Conservation (phyloP, 2,888 invertebrate genomes). For the Agriopis aurantiaria region DNA sequence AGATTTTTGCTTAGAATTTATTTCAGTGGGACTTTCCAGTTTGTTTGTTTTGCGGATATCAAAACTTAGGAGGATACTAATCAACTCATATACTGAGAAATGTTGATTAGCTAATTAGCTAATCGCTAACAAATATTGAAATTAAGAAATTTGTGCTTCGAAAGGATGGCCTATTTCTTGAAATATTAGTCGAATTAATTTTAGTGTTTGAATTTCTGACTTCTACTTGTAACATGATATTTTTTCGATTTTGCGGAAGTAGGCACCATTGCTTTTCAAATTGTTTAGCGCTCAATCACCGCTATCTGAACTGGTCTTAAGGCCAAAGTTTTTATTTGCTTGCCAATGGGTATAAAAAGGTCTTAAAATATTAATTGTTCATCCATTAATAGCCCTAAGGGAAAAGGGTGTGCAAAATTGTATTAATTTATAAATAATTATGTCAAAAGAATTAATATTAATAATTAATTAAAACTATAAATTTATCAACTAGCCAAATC, state of each 20-base stretch:
- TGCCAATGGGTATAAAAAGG: too few relatives aligned
- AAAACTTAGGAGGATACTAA: constrained; percentile 2
- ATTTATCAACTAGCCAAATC: too few relatives aligned
- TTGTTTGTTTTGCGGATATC: constrained; percentile 10
- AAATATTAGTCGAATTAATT: too few relatives aligned
- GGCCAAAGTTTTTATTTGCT: too few relatives aligned
- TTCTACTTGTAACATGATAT: too few relatives aligned
- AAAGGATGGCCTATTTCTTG: neutral
- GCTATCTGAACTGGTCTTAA: neutral
- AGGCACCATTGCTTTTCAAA: neutral
- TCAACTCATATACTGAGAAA: constrained; percentile 1
- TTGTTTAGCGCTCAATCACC: neutral
- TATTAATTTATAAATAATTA: too few relatives aligned
- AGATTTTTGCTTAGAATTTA: constrained; percentile 25
- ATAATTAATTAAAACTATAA: too few relatives aligned
- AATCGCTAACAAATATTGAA: neutral
- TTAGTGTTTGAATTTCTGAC: neutral
- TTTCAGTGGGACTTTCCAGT: constrained; percentile 24
- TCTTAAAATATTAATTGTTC: too few relatives aligned
- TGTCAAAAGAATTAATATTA: too few relatives aligned
- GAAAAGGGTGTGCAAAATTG: too few relatives aligned
- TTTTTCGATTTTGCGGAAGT: too few relatives aligned
- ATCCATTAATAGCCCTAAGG: too few relatives aligned
- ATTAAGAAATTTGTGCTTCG: neutral
- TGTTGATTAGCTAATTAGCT: neutral